Evolutionary conservation across 2,888 invertebrate genomes (phyloP), one percentile per base, ranked within the genome.

Genomic region (Lepidonotus clava): DNA sequence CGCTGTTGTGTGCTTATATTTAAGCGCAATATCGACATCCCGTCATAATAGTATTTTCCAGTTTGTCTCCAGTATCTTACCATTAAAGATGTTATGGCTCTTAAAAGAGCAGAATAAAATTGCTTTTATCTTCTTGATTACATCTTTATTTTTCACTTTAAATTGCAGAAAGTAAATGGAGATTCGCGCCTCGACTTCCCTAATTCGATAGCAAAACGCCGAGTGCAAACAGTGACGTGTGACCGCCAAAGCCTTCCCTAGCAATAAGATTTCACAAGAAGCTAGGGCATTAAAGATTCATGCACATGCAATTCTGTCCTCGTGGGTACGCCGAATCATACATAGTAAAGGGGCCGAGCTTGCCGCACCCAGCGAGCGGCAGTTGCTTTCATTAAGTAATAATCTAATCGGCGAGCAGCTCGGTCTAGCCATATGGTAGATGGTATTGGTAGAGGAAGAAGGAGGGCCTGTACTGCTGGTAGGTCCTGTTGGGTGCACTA

Each of bases 271-370:
- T n/a, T n/a, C 61, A 28, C 61, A 28, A 61, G 56, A 56, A 56
- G 8, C 14, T 4, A 56, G 61, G 11, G 11, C 24, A 61, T 61
- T 14, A 61, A 61, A 61, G 61, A 61, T 61, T 61, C 28, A 61
- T 61, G 28, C 61, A 28, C 61, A 61, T 61, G 61, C 61, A 61
- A 61, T 24, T 24, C 61, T 61, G 28, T 28, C 28, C 28, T 61
- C 61, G 28, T 28, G 61, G 61, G 61, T 18, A 61, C n/a, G n/a
- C n/a, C n/a, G 61, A 18, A 61, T 61, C 61, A 61, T 61, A 61
- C 61, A 61, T 61, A 61, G 61, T 28, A 61, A 61, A 61, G 4
- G n/a, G n/a, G 21, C 4, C 2, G 53, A 8, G 53, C 53, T n/a
- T n/a, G n/a, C n/a, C n/a, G n/a, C 18, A 18, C 4, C 4, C 53